These are phyloP conservation scores for Planiliza haematocheilus DNA, from an alignment of 2,113 vertebrate genomes.

Conservation along the genomic window DNA sequence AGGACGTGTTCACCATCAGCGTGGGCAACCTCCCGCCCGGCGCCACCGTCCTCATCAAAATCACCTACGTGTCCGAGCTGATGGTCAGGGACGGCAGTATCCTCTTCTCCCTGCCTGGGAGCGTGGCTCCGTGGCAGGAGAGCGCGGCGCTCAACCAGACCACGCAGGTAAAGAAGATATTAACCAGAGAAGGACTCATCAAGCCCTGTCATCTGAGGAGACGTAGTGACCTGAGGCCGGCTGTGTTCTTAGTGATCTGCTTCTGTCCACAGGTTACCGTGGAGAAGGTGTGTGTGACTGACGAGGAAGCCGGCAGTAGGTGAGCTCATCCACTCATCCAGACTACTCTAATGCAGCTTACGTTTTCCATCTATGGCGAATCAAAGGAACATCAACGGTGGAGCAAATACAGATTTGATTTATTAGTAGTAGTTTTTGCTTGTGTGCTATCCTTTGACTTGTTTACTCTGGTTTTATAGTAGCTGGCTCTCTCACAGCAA, in stretches of 20 bases:
- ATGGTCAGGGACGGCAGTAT: conserved; percentile 69
- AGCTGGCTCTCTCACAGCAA: no score
- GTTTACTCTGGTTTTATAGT: no score
- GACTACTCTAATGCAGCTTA: not conserved
- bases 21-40: conserved; percentile 88
- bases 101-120: conserved; percentile 86
- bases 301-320: conserved; percentile 77
- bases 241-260: no score
- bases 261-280: conserved; percentile 77
- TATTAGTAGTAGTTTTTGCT: no score
- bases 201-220: no score
- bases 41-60: conserved; percentile 89
- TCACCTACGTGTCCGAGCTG: conserved; percentile 90
- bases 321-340: conserved; percentile 39
- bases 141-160: conserved; percentile 87
- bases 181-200: no score
- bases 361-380: no score
- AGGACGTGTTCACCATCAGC: conserved; percentile 92
- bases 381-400: no score
- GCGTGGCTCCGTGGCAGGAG: conserved; percentile 88
- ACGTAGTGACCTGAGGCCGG: no score
- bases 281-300: conserved; percentile 84
- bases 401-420: no score
- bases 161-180: conserved; percentile 81
- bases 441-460: no score